Percentiles rank a stretch among this genome's conserved stretches.
Conservation (phyloP, 2,113 vertebrate species). For the Phyllopteryx taeniolatus region DNA sequence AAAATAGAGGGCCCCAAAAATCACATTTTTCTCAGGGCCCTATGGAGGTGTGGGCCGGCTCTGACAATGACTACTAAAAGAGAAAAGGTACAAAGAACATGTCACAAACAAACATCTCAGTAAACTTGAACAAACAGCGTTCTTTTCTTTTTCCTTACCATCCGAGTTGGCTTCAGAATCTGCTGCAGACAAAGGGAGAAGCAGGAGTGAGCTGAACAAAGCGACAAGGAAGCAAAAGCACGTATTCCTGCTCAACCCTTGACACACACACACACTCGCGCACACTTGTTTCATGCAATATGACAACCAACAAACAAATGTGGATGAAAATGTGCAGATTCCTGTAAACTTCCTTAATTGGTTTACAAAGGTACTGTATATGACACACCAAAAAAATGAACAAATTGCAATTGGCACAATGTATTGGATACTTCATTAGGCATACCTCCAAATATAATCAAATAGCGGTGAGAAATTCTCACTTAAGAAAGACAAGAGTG, state of each 20-base stretch:
- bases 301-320: neutral
- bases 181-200: slow-evolving; percentile 57
- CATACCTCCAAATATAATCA: neutral
- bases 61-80: neutral
- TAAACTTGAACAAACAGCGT: slow-evolving; percentile 6
- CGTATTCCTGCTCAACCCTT: neutral
- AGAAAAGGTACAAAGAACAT: slow-evolving; percentile 1
- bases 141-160: slow-evolving; percentile 56
- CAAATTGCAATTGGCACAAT: too few relatives aligned
- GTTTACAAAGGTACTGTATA: too few relatives aligned
- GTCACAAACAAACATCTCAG: slow-evolving; percentile 24
- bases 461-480: neutral
- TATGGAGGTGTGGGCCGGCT: neutral
- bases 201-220: slow-evolving; percentile 23
- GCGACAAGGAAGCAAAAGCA: slow-evolving; percentile 36
- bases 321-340: too few relatives aligned
- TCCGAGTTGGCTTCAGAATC: slow-evolving; percentile 52
- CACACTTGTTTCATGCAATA: slow-evolving; percentile 11
- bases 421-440: neutral
- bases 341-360: too few relatives aligned
- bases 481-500: too few relatives aligned
- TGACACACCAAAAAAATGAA: neutral
- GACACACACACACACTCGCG: neutral
- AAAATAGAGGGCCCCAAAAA: too few relatives aligned
- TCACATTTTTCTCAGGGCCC: neutral